A percentile compares a stretch with the other conserved stretches of the same genome.
phyloP scores from a whole-genome alignment of 2,888 invertebrate species.

The Cerastis rubricosa region DNA sequence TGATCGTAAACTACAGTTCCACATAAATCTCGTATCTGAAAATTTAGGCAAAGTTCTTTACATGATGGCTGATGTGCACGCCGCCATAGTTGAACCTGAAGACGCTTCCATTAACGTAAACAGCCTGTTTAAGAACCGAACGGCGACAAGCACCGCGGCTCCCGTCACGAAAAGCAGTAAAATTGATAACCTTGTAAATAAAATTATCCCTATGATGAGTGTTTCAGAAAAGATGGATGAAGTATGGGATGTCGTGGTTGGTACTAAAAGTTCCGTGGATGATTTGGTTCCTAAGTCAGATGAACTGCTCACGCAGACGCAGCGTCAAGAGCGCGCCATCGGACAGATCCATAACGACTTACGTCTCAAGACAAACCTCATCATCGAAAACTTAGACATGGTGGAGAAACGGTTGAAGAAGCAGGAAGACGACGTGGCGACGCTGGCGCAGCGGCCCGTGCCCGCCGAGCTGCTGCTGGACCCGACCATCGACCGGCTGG shows the following conservation, averaged over 20 bases:
- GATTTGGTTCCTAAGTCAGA: conserved; percentile 96
- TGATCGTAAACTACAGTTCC: conserved; percentile 95
- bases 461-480: conserved; percentile 93
- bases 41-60: conserved; percentile 94
- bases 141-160: conserved; percentile 91
- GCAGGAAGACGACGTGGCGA: conserved; percentile 96
- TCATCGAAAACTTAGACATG: conserved; percentile 96
- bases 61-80: conserved; percentile 95
- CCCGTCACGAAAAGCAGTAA: conserved; percentile 93
- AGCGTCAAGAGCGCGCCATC: conserved; percentile 96
- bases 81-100: conserved; percentile 95
- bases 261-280: conserved; percentile 96
- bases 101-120: conserved; percentile 89
- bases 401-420: conserved; percentile 96
- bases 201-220: conserved; percentile 96
- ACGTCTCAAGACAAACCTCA: conserved; percentile 95
- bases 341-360: conserved; percentile 96
- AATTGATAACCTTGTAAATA: conserved; percentile 95
- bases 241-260: conserved; percentile 97
- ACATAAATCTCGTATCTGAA: conserved; percentile 95
- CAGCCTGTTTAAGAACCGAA: conserved; percentile 88
- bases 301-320: conserved; percentile 95
- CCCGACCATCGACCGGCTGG: conserved; percentile 94
- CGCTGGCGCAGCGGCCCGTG: conserved; percentile 93
- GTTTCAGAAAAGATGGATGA: conserved; percentile 98